Conservation (phyloP, 2,113 vertebrate genomes). For the Panthera tigris region DNA sequence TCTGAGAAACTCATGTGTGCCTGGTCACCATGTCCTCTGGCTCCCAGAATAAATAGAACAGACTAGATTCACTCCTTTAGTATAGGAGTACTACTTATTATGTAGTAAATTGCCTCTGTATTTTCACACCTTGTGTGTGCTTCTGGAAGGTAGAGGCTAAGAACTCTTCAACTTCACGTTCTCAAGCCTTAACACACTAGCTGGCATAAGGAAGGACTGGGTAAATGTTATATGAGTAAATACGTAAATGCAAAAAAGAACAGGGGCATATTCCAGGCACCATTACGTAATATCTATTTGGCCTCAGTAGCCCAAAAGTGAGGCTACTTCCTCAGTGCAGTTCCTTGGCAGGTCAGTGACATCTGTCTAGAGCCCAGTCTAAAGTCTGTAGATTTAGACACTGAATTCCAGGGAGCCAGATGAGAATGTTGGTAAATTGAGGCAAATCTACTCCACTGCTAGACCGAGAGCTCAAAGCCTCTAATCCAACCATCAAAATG, state of each 20-base stretch:
- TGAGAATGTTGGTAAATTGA: background rate
- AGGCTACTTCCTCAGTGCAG: background rate
- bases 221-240: background rate
- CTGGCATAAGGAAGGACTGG: background rate
- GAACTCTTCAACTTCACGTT: background rate
- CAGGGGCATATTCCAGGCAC: background rate
- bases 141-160: background rate
- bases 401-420: background rate
- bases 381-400: background rate
- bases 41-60: background rate
- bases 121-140: background rate
- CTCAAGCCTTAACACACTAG: background rate
- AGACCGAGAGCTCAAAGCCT: background rate
- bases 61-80: background rate
- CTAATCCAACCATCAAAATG: background rate
- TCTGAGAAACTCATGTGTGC: background rate
- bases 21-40: background rate
- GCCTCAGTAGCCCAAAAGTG: background rate
- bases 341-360: background rate
- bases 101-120: background rate
- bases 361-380: background rate
- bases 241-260: background rate
- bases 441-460: background rate
- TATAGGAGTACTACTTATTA: background rate
- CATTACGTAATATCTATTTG: background rate